Evolutionary conservation across 2,797 vertebrate genomes (phyloP).

Genomic region (Coranthus polyacanthus): DNA sequence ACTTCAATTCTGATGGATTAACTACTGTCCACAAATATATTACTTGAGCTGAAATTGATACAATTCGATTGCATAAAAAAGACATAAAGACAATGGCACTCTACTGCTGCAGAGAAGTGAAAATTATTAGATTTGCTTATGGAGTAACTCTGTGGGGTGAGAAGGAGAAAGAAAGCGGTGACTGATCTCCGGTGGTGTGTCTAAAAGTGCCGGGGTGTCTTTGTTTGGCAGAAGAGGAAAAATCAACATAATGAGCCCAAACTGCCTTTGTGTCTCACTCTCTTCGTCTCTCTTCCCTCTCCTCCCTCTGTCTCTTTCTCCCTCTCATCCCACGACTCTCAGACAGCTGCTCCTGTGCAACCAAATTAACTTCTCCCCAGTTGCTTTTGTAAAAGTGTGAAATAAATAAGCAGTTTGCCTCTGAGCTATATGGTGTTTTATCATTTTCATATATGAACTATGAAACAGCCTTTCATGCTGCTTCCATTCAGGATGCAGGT

Average conservation of each 20-base stretch:
- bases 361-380: constrained; percentile 76
- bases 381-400: constrained; percentile 65
- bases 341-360: constrained; percentile 74
- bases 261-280: constrained; percentile 81
- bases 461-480: constrained; percentile 20
- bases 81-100: constrained; percentile 39
- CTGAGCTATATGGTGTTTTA: constrained; percentile 37
- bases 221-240: constrained; percentile 77
- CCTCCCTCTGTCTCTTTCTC: constrained; percentile 59
- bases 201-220: constrained; percentile 72
- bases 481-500: constrained; percentile 19
- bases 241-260: constrained; percentile 85
- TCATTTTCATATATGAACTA: constrained; percentile 21
- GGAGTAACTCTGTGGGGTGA: constrained; percentile 52
- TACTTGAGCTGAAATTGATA: constrained; percentile 51
- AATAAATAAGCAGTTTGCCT: constrained; percentile 63
- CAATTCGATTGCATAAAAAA: constrained; percentile 50
- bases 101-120: constrained; percentile 21
- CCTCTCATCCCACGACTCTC: constrained; percentile 62
- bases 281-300: constrained; percentile 51
- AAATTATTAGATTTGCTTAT: constrained; percentile 61
- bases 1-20: constrained; percentile 4
- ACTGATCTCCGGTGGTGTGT: constrained; percentile 69
- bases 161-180: constrained; percentile 48
- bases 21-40: constrained; percentile 37